Evolutionary conservation across 2,888 invertebrate species (phyloP).

Genomic region (Carcina quercana): DNA sequence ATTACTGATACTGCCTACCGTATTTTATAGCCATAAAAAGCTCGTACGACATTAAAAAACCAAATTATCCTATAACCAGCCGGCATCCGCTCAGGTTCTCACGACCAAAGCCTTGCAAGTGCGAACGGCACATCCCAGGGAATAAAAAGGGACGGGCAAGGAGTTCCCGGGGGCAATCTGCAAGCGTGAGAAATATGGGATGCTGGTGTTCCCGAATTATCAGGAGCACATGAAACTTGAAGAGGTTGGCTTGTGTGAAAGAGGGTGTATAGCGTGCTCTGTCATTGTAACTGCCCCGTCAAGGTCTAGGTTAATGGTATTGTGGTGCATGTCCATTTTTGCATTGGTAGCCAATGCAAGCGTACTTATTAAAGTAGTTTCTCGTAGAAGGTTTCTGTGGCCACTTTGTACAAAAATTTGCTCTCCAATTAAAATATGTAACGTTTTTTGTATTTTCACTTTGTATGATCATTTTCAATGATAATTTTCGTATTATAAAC

Average conservation of each 20-base stretch:
- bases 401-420: no score
- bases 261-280: constrained; percentile 4
- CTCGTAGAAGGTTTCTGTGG: no score
- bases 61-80: constrained; percentile 7
- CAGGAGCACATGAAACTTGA: constrained; percentile 39
- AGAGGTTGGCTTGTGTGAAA: constrained; percentile 22
- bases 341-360: no score
- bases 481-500: no score
- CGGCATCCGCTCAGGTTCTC: constrained; percentile 27
- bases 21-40: no score
- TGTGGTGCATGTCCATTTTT: no score
- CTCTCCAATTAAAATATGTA: no score
- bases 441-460: no score
- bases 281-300: constrained; percentile 3
- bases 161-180: constrained; percentile 45
- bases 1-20: no score
- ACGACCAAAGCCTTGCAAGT: constrained; percentile 30
- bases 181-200: constrained; percentile 70
- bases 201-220: constrained; percentile 51
- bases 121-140: constrained; percentile 41
- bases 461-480: no score
- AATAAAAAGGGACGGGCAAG: constrained; percentile 40
- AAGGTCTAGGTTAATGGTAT: constrained; percentile 1
- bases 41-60: constrained; percentile 9
- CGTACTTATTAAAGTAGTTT: no score